Conservation (phyloP, 1,140 invertebrate genomes). For the Drosophila willistoni region DNA sequence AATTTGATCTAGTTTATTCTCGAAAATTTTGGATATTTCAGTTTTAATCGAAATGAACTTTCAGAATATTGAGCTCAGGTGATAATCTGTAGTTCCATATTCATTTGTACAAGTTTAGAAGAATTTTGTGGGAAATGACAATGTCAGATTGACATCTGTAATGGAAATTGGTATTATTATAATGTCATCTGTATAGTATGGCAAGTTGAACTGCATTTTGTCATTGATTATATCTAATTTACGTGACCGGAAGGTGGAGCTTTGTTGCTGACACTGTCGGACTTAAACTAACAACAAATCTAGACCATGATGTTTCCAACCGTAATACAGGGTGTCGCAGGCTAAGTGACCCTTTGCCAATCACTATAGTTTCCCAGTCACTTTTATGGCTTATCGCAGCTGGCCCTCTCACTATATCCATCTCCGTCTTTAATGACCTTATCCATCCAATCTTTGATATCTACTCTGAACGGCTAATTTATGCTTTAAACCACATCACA, state of each 20-base stretch:
- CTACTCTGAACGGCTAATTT: constrained; percentile 64
- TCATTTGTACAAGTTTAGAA: not conserved
- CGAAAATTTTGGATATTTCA: too few species aligned
- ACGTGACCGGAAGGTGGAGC: constrained; percentile 61
- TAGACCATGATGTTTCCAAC: not conserved
- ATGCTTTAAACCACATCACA: constrained; percentile 48
- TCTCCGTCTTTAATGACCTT: constrained; percentile 26
- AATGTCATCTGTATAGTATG: constrained; percentile 13
- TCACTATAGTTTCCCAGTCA: not conserved
- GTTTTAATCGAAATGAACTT: not conserved
- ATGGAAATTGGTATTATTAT: constrained; percentile 12
- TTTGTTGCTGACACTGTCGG: constrained; percentile 66
- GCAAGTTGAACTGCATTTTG: constrained; percentile 36
- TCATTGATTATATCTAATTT: constrained; percentile 44
- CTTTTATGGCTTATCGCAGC: not conserved
- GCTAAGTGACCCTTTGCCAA: not conserved
- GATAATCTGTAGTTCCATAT: too few species aligned
- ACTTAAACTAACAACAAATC: constrained; percentile 41
- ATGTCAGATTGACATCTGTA: not conserved
- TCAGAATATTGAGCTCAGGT: not conserved
- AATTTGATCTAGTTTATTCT: too few species aligned
- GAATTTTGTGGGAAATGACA: not conserved
- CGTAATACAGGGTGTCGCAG: not conserved
- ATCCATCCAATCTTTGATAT: constrained; percentile 52
- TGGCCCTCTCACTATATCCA: constrained; percentile 30